Conservation (phyloP, 1,140 invertebrate genomes). For the Drosophila mojavensis region DNA sequence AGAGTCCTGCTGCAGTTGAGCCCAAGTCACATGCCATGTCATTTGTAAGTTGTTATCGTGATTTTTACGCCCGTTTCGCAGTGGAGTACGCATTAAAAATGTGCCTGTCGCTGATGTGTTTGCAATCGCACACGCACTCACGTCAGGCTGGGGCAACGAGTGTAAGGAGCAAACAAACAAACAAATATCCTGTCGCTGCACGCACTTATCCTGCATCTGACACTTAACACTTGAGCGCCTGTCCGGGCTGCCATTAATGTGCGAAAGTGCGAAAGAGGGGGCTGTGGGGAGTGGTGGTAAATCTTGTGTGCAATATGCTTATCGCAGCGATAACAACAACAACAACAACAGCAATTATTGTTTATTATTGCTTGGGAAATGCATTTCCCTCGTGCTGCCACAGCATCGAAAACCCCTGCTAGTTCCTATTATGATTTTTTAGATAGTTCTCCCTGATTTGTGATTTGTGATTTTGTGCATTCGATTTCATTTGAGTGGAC, state of each 20-base stretch:
- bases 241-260: slow-evolving; percentile 58
- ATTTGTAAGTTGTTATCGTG: slow-evolving; percentile 35
- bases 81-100: slow-evolving; percentile 53
- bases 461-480: slow-evolving; percentile 70
- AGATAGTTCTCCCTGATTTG: slow-evolving; percentile 30
- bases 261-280: neutral
- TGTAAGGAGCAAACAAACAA: slow-evolving; percentile 56
- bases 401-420: neutral
- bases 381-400: slow-evolving; percentile 40
- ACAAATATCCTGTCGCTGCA: slow-evolving; percentile 72
- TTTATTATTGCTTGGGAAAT: slow-evolving; percentile 79
- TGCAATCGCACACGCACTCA: slow-evolving; percentile 45
- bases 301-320: slow-evolving; percentile 63
- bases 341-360: slow-evolving; percentile 69
- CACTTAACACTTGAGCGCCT: slow-evolving; percentile 77
- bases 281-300: neutral
- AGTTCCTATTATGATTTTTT: slow-evolving; percentile 5
- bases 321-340: slow-evolving; percentile 56
- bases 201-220: slow-evolving; percentile 82
- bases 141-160: slow-evolving; percentile 14
- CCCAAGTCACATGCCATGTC: slow-evolving; percentile 11
- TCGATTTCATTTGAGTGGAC: slow-evolving; percentile 81
- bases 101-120: slow-evolving; percentile 43
- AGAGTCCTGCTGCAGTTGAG: slow-evolving; percentile 7
- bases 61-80: slow-evolving; percentile 38